These are phyloP conservation scores for Andricus curvator DNA, from an alignment of 2,888 invertebrate species.

Conservation along the genomic window DNA sequence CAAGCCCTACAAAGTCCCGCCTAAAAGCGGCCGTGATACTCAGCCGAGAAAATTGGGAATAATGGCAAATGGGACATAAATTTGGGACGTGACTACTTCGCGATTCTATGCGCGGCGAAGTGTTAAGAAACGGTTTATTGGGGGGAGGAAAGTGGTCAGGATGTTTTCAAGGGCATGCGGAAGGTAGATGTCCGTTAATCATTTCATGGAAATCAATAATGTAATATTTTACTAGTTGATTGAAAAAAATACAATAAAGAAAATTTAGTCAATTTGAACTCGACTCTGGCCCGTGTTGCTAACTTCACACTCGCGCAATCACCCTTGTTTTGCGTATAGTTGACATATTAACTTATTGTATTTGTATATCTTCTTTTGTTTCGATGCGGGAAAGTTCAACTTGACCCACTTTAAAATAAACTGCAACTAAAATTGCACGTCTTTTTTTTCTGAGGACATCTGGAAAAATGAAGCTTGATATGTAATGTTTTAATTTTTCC, in stretches of 20 bases:
- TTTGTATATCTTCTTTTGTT: too few relatives aligned
- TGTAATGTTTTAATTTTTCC: too few relatives aligned
- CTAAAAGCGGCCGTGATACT: background rate
- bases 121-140: constrained; percentile 49
- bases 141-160: background rate
- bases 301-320: too few relatives aligned
- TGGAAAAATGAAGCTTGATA: too few relatives aligned
- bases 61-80: constrained; percentile 55
- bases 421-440: too few relatives aligned
- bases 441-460: too few relatives aligned
- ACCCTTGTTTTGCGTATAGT: background rate
- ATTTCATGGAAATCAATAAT: background rate
- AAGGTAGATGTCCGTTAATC: background rate
- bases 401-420: too few relatives aligned
- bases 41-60: constrained; percentile 48
- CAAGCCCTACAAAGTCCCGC: constrained; percentile 47
- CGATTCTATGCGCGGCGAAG: constrained; percentile 45
- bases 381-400: too few relatives aligned
- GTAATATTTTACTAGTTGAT: background rate
- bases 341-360: too few relatives aligned
- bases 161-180: background rate
- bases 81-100: constrained; percentile 46
- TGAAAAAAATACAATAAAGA: constrained; percentile 2
- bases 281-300: too few relatives aligned
- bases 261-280: background rate